Percentiles rank a stretch among this genome's conserved stretches.
These are phyloP conservation scores for Drosophila antonietae DNA, from an alignment of 2,888 invertebrate genomes.

Conservation along the genomic window DNA sequence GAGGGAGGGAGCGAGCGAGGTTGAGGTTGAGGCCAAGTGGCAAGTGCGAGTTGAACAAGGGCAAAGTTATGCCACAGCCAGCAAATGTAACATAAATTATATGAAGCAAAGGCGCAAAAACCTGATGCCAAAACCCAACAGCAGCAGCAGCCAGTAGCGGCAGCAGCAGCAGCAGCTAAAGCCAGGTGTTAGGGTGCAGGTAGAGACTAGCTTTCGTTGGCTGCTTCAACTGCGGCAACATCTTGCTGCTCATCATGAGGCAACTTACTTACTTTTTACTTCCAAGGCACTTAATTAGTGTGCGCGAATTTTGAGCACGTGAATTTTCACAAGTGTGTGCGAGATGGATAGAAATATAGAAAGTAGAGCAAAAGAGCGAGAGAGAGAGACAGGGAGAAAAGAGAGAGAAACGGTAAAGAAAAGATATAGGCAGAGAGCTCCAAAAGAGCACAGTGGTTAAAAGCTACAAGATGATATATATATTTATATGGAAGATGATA, in stretches of 20 bases:
- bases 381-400: background rate
- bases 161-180: constrained; percentile 4
- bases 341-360: constrained; percentile 7
- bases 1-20: background rate
- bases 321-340: constrained; percentile 72
- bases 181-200: constrained; percentile 8
- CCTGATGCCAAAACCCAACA: constrained; percentile 56
- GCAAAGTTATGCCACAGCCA: constrained; percentile 75
- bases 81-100: constrained; percentile 78
- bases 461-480: no score
- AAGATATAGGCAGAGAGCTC: constrained; percentile 16
- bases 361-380: background rate
- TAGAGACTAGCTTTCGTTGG: constrained; percentile 12
- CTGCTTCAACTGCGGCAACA: constrained; percentile 40
- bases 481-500: no score
- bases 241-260: constrained; percentile 65
- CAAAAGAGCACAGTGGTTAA: constrained; percentile 32
- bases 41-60: constrained; percentile 41
- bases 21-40: constrained; percentile 39
- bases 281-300: constrained; percentile 77
- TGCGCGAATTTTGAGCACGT: constrained; percentile 78
- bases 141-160: constrained; percentile 13
- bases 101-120: constrained; percentile 71
- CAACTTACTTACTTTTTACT: constrained; percentile 74
- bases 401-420: background rate